Evolutionary conservation across 2,888 invertebrate genomes (phyloP).

Genomic region (Cepaea hortensis): DNA sequence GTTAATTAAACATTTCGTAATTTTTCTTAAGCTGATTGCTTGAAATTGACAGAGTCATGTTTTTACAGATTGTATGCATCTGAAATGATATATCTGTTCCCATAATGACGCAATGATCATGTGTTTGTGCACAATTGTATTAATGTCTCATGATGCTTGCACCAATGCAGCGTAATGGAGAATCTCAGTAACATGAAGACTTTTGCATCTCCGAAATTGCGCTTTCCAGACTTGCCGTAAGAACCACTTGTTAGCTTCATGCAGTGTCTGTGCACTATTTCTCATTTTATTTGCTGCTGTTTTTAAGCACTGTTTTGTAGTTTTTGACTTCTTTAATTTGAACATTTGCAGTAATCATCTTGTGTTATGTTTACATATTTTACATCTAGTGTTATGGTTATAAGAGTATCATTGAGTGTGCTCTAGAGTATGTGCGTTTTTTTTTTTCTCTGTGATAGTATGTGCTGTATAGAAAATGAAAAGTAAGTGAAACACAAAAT

Average conservation of each 20-base stretch:
- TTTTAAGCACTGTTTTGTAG: not conserved
- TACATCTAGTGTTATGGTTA: too few species aligned
- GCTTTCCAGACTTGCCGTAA: constrained; percentile 48
- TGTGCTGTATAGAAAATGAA: too few species aligned
- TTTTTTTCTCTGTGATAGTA: too few species aligned
- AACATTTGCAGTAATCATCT: not conserved
- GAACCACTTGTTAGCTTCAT: constrained; percentile 12
- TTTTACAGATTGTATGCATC: too few species aligned
- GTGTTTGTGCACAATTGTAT: not conserved
- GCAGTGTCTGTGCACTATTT: not conserved
- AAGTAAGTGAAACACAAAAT: too few species aligned
- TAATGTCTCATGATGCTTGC: not conserved
- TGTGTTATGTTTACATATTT: not conserved
- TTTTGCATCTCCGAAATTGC: constrained; percentile 44
- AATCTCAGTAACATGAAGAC: constrained; percentile 42
- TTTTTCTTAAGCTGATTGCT: too few species aligned
- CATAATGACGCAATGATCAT: not conserved
- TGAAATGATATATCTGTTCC: not conserved
- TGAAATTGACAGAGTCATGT: too few species aligned
- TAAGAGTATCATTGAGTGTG: too few species aligned
- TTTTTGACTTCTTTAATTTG: not conserved
- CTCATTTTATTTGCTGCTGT: not conserved
- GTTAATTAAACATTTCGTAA: too few species aligned
- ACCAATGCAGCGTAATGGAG: constrained; percentile 33
- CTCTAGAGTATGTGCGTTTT: too few species aligned